Base-by-base conservation (phyloP, 2,888 invertebrate species). In the Clusia tigrina region DNA sequence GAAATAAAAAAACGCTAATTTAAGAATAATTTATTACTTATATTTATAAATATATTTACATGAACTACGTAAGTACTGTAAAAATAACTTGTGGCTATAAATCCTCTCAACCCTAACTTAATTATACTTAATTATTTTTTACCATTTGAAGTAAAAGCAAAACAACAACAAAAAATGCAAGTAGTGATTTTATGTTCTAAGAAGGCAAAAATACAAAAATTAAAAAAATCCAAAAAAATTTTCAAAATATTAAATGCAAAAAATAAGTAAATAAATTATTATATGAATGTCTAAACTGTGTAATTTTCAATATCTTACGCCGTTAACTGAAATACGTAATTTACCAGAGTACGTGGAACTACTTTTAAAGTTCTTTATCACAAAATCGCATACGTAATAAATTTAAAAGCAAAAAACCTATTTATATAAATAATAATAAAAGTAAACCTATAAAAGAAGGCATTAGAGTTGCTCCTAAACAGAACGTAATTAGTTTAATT, bases 401-500 rank as follows among this genome's bases (percentile, higher is more conserved):
- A n/a, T n/a, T n/a, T n/a, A n/a, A n/a, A n/a, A n/a, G n/a, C n/a
- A 32, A 32, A 32, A 32, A 32, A 32, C 6, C 32, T 32, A 32
- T 32, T 32, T 32, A 32, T 12, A 12, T 12, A 32, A n/a, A 32
- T 74, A 58, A 70, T 61, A 67, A 59, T 15, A 65, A 32, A 58
- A 52, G 2, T 23, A 24, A 17, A 64, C 78, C 76, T 74, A 58
- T 1, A 32, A 26, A 22, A 42, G 5, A 25, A 42, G n/a, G 24
- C 22, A 56, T 37, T 46, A 58, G 10, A 37, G 18, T 48, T 58
- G 26, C 48, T 26, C 15, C 20, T 32, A 46, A 62, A 68, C 48
- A 67, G 42, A 65, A 69, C 68, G 65, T 70, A 71, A 69, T 68
- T 72, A 72, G 71, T 70, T 69, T 72, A 71, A 71, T 71, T 72